Base-by-base conservation (phyloP, 2,113 vertebrate genomes). In the Myodes glareolus region DNA sequence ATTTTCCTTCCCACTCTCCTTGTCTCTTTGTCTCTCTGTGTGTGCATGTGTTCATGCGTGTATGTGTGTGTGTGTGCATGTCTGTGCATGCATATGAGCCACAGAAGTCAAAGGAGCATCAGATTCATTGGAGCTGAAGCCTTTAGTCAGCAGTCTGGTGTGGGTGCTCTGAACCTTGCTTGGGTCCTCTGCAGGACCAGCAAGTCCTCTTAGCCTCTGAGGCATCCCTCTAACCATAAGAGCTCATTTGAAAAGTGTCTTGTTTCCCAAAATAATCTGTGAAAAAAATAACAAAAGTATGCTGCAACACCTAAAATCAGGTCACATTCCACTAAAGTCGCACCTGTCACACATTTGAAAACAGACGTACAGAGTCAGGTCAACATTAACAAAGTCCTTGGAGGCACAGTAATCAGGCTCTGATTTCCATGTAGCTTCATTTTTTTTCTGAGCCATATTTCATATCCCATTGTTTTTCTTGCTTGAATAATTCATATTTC, bases 211-310 rank as follows among this genome's bases (percentile, higher is more conserved):
- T 50, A 77, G 3, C 25, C n/a, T 58, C 19, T 33, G 29, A 12
- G 10, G 14, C 61, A 45, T 45, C 16, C 10, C 39, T 85, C 27
- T 45, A 33, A 10, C 27, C 39, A 39, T 31, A 85, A 67, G 29
- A 19, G 11, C 39, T 45, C 29, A 68, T 67, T 93, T 86, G 23
- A 6, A 52, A 85, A 88, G 3, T 27, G 10, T 25, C 17, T 68
- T 27, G 6, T 70, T 47, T 78, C 61, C 19, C 11, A 70, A 77
- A 90, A 81, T 80, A 9, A 7, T 70, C 92, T 90, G 9, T 45
- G 16, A 27, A 63, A n/a, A 36, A 94, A 94, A 75, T 92, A 92
- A 90, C 7, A 36, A 70, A 90, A 75, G 68, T 42, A 68, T 81
- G 1, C 2, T 50, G 36, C 77, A 61, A 45, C 3, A 63, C 70